These are phyloP conservation scores for Corvus cornix DNA, from an alignment of 2,113 vertebrate genomes.

Conservation along the genomic window DNA sequence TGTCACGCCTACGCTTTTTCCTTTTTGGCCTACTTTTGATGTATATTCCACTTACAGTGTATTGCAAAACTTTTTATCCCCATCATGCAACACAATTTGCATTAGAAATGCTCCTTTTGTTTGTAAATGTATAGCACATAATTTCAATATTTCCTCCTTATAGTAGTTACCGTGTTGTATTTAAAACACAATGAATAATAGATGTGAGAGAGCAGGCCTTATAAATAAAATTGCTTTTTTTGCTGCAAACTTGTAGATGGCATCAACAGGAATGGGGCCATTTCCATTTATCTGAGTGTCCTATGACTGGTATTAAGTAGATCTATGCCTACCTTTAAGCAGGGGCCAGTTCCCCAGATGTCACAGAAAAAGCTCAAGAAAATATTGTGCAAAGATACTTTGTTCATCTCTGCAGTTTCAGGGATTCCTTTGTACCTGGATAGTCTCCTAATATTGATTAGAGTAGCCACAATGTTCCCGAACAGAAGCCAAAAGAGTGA, in stretches of 20 bases:
- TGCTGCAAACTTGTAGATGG: not conserved
- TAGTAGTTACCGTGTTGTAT: not conserved
- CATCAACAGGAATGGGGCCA: not conserved
- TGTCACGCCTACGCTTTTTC: not conserved
- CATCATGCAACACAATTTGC: not conserved
- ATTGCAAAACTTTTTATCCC: not conserved
- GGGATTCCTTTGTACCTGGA: not conserved
- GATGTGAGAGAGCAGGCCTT: not conserved
- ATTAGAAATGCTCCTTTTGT: not conserved
- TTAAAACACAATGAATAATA: not conserved
- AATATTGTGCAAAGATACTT: not conserved
- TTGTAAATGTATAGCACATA: not conserved
- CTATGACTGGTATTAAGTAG: not conserved
- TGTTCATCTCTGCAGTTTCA: not conserved
- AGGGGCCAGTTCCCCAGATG: not conserved
- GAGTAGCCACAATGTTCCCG: not conserved
- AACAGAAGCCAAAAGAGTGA: not conserved
- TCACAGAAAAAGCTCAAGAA: not conserved
- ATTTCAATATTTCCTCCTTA: not conserved
- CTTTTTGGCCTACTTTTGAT: constrained; percentile 21
- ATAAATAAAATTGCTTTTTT: not conserved
- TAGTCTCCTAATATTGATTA: not conserved
- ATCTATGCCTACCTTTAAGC: not conserved
- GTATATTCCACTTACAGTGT: not conserved
- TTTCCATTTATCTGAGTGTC: not conserved